Evolutionary conservation across 2,888 invertebrate genomes (phyloP).

Genomic region (Caenorhabditis sp.): DNA sequence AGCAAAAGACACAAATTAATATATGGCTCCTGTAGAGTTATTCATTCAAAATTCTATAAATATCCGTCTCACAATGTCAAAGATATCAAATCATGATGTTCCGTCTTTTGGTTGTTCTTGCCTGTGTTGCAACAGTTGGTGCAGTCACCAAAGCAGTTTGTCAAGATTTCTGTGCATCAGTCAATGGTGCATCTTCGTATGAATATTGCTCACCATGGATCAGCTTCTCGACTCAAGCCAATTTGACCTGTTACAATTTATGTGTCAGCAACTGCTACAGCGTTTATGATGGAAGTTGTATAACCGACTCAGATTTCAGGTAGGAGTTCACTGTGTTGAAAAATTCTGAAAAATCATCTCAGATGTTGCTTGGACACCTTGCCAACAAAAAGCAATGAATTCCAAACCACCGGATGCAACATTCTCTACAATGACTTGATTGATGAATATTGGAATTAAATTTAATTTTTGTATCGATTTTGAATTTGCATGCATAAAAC

Average conservation of each 20-base stretch:
- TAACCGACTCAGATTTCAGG: constrained; percentile 8
- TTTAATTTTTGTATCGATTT: no score
- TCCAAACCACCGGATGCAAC: not conserved
- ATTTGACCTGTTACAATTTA: constrained; percentile 15
- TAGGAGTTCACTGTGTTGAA: no score
- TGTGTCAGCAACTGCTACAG: constrained; percentile 1
- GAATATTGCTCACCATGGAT: not conserved
- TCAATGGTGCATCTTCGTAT: not conserved
- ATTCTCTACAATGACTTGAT: not conserved
- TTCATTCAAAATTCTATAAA: no score
- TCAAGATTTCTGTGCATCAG: constrained; percentile 8
- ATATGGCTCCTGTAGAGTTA: no score
- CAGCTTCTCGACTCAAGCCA: constrained; percentile 1
- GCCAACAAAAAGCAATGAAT: constrained; percentile 4
- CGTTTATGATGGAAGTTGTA: constrained; percentile 8
- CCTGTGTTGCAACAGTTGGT: not conserved
- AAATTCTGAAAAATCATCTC: no score
- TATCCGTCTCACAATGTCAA: no score
- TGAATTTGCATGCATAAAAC: no score
- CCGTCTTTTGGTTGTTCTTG: not conserved
- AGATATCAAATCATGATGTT: no score
- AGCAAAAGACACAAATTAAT: no score
- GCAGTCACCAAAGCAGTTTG: constrained; percentile 8
- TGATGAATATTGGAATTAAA: not conserved
- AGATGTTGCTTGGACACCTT: constrained; percentile 6